These are phyloP conservation scores for Zoanthus sociatus DNA, from an alignment of 92 coral and sea anemone genomes.

Conservation along the genomic window DNA sequence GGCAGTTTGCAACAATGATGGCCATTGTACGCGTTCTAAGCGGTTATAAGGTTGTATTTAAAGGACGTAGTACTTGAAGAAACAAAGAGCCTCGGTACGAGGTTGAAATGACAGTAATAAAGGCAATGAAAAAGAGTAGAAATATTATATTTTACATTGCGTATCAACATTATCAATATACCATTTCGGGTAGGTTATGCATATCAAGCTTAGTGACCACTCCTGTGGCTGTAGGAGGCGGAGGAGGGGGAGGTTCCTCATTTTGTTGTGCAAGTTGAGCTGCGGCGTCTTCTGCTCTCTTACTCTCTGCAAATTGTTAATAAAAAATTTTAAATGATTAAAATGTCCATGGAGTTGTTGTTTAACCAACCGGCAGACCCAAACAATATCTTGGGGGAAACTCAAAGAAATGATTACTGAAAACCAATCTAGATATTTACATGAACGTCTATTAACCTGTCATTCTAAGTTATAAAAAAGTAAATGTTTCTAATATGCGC, in stretches of 20 bases:
- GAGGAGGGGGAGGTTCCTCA: conserved; percentile 53
- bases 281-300: conserved; percentile 46
- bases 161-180: not conserved
- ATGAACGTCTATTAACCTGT: too few species aligned
- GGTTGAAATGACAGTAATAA: too few species aligned
- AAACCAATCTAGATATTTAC: too few species aligned
- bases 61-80: too few species aligned
- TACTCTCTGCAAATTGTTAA: not conserved
- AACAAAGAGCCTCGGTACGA: too few species aligned
- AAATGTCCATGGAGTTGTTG: too few species aligned
- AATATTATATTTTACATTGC: not conserved
- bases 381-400: too few species aligned
- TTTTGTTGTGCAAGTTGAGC: conserved; percentile 44
- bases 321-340: not conserved
- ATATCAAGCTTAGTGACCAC: conserved; percentile 81
- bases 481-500: not conserved
- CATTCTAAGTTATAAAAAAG: not conserved
- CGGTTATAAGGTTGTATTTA: too few species aligned
- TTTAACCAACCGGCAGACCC: too few species aligned
- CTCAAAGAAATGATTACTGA: too few species aligned
- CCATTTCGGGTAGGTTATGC: conserved; percentile 69
- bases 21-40: too few species aligned
- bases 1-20: too few species aligned
- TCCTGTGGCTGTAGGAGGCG: conserved; percentile 77
- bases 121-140: not conserved